Base-by-base conservation (phyloP, 2,888 invertebrate species). In the Drosophila antonietae region DNA sequence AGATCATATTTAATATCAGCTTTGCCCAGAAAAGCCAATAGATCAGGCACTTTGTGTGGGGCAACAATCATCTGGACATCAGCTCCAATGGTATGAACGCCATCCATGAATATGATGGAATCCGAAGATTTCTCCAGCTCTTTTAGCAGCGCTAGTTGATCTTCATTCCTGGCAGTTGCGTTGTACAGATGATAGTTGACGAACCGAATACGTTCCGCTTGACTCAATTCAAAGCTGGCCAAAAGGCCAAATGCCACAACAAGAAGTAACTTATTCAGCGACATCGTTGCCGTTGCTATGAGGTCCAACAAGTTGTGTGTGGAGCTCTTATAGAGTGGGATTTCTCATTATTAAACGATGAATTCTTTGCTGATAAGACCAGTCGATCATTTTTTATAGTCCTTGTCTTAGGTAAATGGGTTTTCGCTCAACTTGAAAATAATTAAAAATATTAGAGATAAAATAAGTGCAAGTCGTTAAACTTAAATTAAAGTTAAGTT, bases 201-300 rank as follows among this genome's bases (percentile, higher is more conserved):
- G n/a, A n/a, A 41, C 1, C 15, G 41, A n/a, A 41, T 7, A 8
- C n/a, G 41, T 41, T 41, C 41, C 8, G 41, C 41, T 8, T n/a
- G 41, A n/a, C 41, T 41, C 41, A 41, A 41, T 41, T n/a, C 41
- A n/a, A 41, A n/a, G 15, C n/a, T 41, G 41, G 41, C 41, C 41
- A 41, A 41, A 3, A 41, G 41, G n/a, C n/a, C n/a, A 15, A 41
- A 3, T 8, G 14, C n/a, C 2, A n/a, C 8, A n/a, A 41, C 8
- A 41, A n/a, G n/a, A 8, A 41, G n/a, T n/a, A 7, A n/a, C n/a
- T 8, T 41, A 8, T 41, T 41, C 8, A 41, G n/a, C 41, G n/a
- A 41, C 41, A 41, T 41, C 8, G 7, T 41, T n/a, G 15, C 7
- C 41, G 41, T 8, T 41, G 7, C 8, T 41, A 8, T 41, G n/a